Conservation (phyloP, 2,888 invertebrate genomes). For the Nysson spinosus region DNA sequence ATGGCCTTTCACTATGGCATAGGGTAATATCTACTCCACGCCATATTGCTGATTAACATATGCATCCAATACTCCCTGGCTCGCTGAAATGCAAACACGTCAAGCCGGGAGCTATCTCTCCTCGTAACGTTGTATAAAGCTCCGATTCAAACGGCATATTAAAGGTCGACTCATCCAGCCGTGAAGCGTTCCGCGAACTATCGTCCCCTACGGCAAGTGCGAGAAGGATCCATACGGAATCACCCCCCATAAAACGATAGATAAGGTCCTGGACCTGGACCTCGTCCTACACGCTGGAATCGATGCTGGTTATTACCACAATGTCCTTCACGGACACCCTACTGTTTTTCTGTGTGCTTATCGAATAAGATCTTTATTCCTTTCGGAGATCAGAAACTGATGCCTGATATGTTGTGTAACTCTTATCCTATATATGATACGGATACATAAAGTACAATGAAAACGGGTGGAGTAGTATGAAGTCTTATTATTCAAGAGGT, state of each 20-base stretch:
- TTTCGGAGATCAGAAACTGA: neutral
- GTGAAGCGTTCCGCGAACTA: constrained; percentile 62
- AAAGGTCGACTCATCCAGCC: constrained; percentile 69
- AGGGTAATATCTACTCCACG: constrained; percentile 69
- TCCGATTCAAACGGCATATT: constrained; percentile 74
- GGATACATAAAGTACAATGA: no score
- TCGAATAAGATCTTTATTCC: constrained; percentile 15
- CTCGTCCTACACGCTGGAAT: constrained; percentile 28
- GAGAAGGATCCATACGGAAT: constrained; percentile 53
- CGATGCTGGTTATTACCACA: constrained; percentile 35
- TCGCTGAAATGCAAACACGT: constrained; percentile 71
- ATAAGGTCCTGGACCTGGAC: constrained; percentile 48
- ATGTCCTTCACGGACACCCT: constrained; percentile 19
- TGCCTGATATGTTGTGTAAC: neutral
- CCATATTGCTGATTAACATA: constrained; percentile 75
- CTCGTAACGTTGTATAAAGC: constrained; percentile 68
- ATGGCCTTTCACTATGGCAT: constrained; percentile 50
- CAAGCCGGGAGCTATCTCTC: constrained; percentile 69
- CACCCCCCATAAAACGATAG: constrained; percentile 59
- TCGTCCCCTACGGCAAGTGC: constrained; percentile 60
- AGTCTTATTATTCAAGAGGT: no score
- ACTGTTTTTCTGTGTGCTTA: constrained; percentile 15
- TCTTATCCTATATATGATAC: neutral
- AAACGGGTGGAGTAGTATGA: no score
- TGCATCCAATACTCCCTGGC: constrained; percentile 70